Base-by-base conservation (phyloP, 2,888 invertebrate species). In the Drosophila niveifrons region DNA sequence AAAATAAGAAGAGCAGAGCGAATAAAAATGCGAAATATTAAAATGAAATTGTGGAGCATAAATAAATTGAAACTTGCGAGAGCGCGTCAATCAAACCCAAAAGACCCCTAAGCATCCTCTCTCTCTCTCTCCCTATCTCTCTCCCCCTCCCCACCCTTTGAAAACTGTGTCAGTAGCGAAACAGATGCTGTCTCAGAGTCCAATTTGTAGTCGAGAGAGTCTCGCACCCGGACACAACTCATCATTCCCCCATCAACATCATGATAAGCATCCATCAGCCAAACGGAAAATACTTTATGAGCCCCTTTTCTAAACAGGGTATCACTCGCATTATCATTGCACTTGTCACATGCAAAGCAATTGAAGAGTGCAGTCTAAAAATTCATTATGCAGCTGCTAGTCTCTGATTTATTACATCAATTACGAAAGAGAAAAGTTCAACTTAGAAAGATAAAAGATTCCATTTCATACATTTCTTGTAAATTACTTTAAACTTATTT, bases 151-250 rank as follows among this genome's bases (percentile, higher is more conserved):
- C 4, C 29, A 11, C 11, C n/a, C n/a, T 18, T 1, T 18, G 18
- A 47, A 80, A 83, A 89, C 68, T 84, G 73, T 84, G 89, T 89
- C 89, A 83, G 51, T 78, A 68, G 69, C 70, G 1, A 10, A 13
- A 10, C 56, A 13, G 17, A 53, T 36, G 58, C 65, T 52, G 29
- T 29, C 61, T 9, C 43, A 48, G 34, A 15, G 50, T 15, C 28
- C 28, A 23, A 56, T 17, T 41, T n/a, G 34, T 47, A 10, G 3
- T 15, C 11, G 44, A 18, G 18, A 18, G 18, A n/a, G 44, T 46
- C 23, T 47, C 51, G 46, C 15, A 62, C 53, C 65, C 78, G 78
- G 78, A 71, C 82, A 65, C 55, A 61, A 71, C 72, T 68, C 66
- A 70, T 67, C 80, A 65, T 62, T 41, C 51, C 50, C 50, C 36